A percentile compares a stretch with the other conserved stretches of the same genome.
Conservation (phyloP, 2,888 invertebrate species). For the Cephus spinipes region DNA sequence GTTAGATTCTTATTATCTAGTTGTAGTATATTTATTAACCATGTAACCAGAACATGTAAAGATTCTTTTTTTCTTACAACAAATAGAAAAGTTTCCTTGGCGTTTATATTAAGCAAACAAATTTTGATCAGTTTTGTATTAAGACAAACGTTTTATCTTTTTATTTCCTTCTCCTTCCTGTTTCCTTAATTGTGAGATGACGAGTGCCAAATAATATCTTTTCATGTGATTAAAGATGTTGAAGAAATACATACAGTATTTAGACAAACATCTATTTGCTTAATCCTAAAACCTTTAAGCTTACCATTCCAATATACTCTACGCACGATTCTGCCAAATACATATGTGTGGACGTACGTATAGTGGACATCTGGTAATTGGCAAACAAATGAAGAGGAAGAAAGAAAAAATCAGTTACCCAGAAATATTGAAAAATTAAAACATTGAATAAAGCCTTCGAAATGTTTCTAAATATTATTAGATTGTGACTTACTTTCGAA, state of each 20-base stretch:
- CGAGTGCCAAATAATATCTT: not conserved
- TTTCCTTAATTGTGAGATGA: not conserved
- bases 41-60: not conserved
- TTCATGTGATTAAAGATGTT: not conserved
- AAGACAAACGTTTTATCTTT: not conserved
- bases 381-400: too few species aligned
- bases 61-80: not conserved
- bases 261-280: too few species aligned
- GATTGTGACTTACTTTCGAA: too few species aligned
- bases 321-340: too few species aligned
- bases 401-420: too few species aligned
- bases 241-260: not conserved
- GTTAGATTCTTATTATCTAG: not conserved
- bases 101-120: not conserved
- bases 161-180: not conserved
- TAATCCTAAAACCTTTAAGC: too few species aligned
- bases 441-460: too few species aligned
- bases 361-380: too few species aligned
- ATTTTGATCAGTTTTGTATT: not conserved
- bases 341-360: too few species aligned
- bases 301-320: too few species aligned
- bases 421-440: too few species aligned
- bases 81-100: not conserved
- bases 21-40: not conserved
- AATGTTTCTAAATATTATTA: too few species aligned